Evolutionary conservation across 2,797 vertebrate species (phyloP), one percentile per base, ranked within the genome.

Genomic region (Channa striata): DNA sequence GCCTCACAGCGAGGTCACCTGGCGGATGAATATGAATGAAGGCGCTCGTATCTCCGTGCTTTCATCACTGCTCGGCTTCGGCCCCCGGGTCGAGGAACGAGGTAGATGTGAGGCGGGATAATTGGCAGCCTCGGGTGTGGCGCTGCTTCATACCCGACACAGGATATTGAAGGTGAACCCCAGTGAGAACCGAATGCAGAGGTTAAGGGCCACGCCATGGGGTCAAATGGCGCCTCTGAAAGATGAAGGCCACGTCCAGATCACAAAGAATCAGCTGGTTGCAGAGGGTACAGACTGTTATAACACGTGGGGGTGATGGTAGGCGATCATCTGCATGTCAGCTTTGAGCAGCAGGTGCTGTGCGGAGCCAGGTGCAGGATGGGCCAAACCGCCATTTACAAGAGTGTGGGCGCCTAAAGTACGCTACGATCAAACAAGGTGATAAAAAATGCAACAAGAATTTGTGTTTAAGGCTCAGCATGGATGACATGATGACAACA

Each of bases 131-230:
- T 50, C 8, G 1, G 17, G 53, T 23, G 51, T 30, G 62, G 57
- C 68, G 37, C n/a, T 34, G 46, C 54, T 82, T 75, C 48, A 36
- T 49, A 61, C 56, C 11, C 21, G 14, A 36, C 23, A 16, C 72
- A 75, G 77, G 82, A 89, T 86, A 85, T 80, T 72, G 71, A 68
- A 23, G 21, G 49, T 8, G 72, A 51, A 44, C 44, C 57, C 17
- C 14, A 20, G 51, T 1, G 46, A 60, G 54, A 19, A 48, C 65
- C 16, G 13, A 61, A 30, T 5, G 8, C 20, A 5, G 46, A 49
- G 66, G 63, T n/a, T 50, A 53, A 10, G 8, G 60, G 74, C 69
- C 57, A 46, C 6, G 6, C 0, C 7, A 19, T 2, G 48, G 0
- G 78, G 67, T 72, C 74, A 67, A 70, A 72, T 11, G 30, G 21